Base-by-base conservation (phyloP, 2,113 vertebrate species). In the Carollia perspicillata region DNA sequence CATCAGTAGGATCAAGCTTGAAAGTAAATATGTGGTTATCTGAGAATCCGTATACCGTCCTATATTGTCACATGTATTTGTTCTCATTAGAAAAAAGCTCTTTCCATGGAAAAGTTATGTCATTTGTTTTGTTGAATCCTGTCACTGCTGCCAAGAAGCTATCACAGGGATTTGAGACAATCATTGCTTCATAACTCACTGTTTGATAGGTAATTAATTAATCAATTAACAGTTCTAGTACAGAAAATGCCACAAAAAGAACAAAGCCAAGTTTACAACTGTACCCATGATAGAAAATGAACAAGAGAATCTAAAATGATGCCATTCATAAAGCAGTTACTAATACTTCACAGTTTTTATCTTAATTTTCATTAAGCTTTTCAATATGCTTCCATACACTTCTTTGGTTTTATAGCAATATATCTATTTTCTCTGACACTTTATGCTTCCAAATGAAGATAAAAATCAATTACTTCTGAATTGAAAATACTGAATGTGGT, bases 401-500 rank as follows among this genome's bases (percentile, higher is more conserved):
- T 91, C 9, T 72, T 93, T 93, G 51, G 30, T 53, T 96, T 93
- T 78, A 68, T 78, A 26, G 20, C 16, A 60, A 44, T 65, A 23
- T 2, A 78, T 66, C 33, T 63, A 93, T 96, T 92, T 93, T 86
- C 47, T 86, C 26, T 96, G 53, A 68, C 51, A 26, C 30, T 89
- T 72, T 83, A 68, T 49, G 44, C 35, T 95, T 95, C 79, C 47
- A 78, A 92, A 51, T 63, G 35, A 53, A 93, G 78, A 92, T 79
- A 79, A 95, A 89, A 94, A 89, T 86, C 87, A 94, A 79, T 92
- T 89, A 83, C 44, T 89, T 89, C 47, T 74, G 84, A 92, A 92
- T 20, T 95, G 53, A 78, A 95, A 83, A 86, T 75, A 78, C 47
- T 79, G 17, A 83, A 53, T 83, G n/a, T 30, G 33, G 6, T 44